Conservation (phyloP, 2,113 vertebrate genomes). For the Forbesichthys agassizii region DNA sequence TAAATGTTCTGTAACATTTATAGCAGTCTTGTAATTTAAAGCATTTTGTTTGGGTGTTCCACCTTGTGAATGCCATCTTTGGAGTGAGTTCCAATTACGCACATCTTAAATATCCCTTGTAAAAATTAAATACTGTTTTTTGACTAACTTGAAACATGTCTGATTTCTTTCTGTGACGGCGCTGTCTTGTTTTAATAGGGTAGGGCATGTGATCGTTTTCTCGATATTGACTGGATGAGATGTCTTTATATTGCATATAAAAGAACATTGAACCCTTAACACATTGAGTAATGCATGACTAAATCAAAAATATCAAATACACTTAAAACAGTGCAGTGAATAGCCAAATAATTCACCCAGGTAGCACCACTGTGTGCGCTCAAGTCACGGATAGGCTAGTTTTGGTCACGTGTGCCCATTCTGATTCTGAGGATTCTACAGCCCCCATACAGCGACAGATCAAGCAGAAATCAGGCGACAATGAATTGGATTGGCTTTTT, state of each 20-base stretch:
- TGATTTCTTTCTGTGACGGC: neutral
- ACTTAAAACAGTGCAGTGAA: neutral
- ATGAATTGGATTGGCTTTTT: constrained; percentile 30
- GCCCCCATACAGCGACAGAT: constrained; percentile 49
- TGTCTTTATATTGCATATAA: neutral
- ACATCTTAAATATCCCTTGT: too few relatives aligned
- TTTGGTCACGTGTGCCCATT: constrained; percentile 64
- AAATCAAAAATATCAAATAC: too few relatives aligned
- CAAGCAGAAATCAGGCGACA: constrained; percentile 49
- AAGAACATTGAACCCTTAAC: too few relatives aligned
- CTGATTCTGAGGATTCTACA: constrained; percentile 56
- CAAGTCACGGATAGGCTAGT: constrained; percentile 53
- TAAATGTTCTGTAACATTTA: too few relatives aligned
- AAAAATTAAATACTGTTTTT: too few relatives aligned
- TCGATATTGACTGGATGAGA: neutral
- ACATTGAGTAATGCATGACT: neutral
- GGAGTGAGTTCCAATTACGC: too few relatives aligned
- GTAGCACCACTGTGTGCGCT: constrained; percentile 57
- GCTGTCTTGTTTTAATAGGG: too few relatives aligned
- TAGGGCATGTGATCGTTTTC: neutral
- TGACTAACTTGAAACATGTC: neutral
- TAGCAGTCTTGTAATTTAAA: too few relatives aligned
- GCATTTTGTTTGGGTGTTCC: too few relatives aligned
- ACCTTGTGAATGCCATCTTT: too few relatives aligned
- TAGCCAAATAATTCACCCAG: constrained; percentile 16